Evolutionary conservation across 2,888 invertebrate species (phyloP), one percentile per base, ranked within the genome.

Genomic region (Leucozona laternaria): DNA sequence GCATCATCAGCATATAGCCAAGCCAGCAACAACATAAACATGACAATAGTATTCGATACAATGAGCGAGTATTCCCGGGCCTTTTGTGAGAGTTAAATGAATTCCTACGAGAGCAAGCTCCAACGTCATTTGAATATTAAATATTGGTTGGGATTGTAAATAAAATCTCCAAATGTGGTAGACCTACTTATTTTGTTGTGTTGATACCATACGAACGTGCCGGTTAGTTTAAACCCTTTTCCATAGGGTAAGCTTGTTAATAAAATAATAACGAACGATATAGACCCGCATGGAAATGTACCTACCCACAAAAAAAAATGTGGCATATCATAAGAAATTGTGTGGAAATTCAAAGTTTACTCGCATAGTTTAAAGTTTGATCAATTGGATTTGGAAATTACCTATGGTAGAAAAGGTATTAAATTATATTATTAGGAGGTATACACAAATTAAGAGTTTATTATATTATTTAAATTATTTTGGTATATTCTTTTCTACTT

Each of bases 31-130:
- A 43, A 15, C n/a, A 50, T 0, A 28, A 43, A 13, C 20, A 37
- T 37, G 4, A 68, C 50, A 64, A 53, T 37, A 20, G 60, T 22
- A 43, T 34, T 68, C 53, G 15, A 57, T 43, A 71, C 22, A 34
- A 20, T 64, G 28, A 34, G 37, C 62, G 28, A 34, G 37, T 55
- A 64, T 55, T 66, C 55, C 40, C 50, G 10, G 64, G 57, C 55
- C 57, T 73, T 66, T 73, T 64, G 62, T 40, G 13, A 34, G 48
- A 75, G 64, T 79, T 79, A 48, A 79, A 79, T 73, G 68, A 75
- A 73, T 31, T 68, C 66, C 75, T 43, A 2, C 28, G 22, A 68
- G 66, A 79, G 25, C 20, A 10, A 45, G 62, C 15, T 50, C 37
- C 34, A 53, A 66, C 50, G 45, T 58, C 50, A 72, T 79, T 62